phyloP scores from a whole-genome alignment of 2,113 vertebrate genomes.

The Takifugu flavidus region DNA sequence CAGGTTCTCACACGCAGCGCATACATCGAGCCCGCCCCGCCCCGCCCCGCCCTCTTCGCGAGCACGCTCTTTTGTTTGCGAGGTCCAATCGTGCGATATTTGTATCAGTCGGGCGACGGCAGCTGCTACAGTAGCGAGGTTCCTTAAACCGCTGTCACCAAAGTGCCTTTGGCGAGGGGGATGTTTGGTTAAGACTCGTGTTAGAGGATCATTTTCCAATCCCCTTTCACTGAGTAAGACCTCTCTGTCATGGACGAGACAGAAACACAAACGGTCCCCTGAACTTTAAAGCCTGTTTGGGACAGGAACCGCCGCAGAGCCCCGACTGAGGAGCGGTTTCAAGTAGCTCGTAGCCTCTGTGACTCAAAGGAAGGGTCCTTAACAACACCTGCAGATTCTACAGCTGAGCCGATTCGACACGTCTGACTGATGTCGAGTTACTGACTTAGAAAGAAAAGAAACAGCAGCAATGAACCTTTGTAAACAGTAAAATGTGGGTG shows the following conservation, averaged over 20 bases:
- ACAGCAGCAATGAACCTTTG: constrained; percentile 37
- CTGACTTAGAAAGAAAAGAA: constrained; percentile 17
- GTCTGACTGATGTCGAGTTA: neutral
- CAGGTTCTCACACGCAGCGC: constrained; percentile 23
- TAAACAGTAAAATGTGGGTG: constrained; percentile 48
- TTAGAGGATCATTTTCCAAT: constrained; percentile 65
- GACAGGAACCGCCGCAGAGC: constrained; percentile 37
- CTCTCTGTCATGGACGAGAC: constrained; percentile 51
- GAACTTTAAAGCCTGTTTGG: constrained; percentile 48
- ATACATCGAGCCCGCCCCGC: constrained; percentile 1
- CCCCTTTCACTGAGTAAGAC: constrained; percentile 53
- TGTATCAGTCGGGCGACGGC: constrained; percentile 33
- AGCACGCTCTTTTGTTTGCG: constrained; percentile 32
- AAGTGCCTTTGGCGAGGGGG: constrained; percentile 38
- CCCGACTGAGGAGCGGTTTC: constrained; percentile 25
- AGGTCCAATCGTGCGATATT: constrained; percentile 39
- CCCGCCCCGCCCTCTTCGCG: constrained; percentile 19
- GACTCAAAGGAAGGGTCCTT: constrained; percentile 28
- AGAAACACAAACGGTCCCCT: constrained; percentile 36
- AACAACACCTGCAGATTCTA: neutral
- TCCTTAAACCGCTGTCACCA: constrained; percentile 53
- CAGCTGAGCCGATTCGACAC: neutral
- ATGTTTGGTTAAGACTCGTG: constrained; percentile 64
- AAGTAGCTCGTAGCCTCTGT: constrained; percentile 37
- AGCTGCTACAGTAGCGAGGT: constrained; percentile 48